These are phyloP conservation scores for Zosterops lateralis DNA, from an alignment of 2,113 vertebrate genomes.

Conservation along the genomic window DNA sequence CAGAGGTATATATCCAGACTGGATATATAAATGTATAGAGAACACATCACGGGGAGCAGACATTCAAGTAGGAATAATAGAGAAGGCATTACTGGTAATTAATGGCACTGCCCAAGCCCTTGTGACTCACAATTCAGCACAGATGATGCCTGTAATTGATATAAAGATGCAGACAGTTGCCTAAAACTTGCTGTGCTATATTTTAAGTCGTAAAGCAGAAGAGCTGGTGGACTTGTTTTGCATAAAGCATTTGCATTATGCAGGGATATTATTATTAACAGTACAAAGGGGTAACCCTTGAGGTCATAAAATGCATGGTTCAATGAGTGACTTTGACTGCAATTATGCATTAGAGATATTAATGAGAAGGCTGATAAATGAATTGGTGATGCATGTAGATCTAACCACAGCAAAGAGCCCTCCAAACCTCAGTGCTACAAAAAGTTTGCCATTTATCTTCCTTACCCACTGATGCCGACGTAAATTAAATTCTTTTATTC, in stretches of 20 bases:
- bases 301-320: slow-evolving; percentile 36
- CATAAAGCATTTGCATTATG: not conserved
- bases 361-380: slow-evolving; percentile 16
- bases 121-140: not conserved
- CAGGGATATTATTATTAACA: slow-evolving; percentile 5
- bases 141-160: not conserved
- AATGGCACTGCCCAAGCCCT: not conserved
- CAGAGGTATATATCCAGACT: not conserved
- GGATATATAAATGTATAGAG: not conserved
- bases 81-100: not conserved
- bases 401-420: not conserved
- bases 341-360: slow-evolving; percentile 12
- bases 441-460: not conserved
- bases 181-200: not conserved
- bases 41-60: not conserved
- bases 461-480: not conserved
- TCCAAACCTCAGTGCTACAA: not conserved
- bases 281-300: not conserved
- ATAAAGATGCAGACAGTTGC: not conserved
- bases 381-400: not conserved
- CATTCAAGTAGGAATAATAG: not conserved
- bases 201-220: not conserved
- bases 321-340: slow-evolving; percentile 16
- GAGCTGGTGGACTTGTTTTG: not conserved
- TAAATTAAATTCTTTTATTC: not conserved